Conservation (phyloP, 2,113 vertebrate genomes). For the Syrmaticus mikado region DNA sequence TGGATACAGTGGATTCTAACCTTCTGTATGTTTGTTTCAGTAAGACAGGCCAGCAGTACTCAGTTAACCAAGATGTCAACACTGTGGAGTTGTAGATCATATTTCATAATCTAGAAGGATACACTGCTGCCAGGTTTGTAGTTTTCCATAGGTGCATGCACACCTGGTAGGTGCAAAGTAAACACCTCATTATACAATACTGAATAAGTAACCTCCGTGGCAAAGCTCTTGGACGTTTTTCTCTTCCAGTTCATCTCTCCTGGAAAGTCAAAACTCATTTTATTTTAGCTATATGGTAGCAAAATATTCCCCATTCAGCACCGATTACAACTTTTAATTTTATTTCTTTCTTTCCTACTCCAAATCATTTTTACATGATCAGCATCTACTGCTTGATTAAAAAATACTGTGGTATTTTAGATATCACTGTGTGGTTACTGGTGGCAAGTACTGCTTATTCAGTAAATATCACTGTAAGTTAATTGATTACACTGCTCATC, state of each 20-base stretch:
- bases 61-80: not conserved
- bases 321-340: not conserved
- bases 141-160: not conserved
- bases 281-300: not conserved
- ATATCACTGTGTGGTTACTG: not conserved
- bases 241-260: not conserved
- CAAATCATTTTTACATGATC: not conserved
- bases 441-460: not conserved
- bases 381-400: not conserved
- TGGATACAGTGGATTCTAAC: not conserved
- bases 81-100: not conserved
- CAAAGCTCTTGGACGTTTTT: not conserved
- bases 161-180: not conserved
- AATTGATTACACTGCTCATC: not conserved
- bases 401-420: not conserved
- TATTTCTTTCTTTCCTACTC: rapidly evolving
- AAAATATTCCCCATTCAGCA: not conserved
- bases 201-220: not conserved
- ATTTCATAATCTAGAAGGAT: not conserved
- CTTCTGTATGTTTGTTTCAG: not conserved
- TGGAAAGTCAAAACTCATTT: not conserved
- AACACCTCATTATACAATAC: not conserved
- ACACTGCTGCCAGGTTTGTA: not conserved
- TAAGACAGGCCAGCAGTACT: not conserved
- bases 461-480: not conserved